Percentiles rank a stretch among this genome's conserved stretches.
Evolutionary conservation across 2,888 invertebrate genomes (phyloP).

Genomic region (Conistra vaccinii): DNA sequence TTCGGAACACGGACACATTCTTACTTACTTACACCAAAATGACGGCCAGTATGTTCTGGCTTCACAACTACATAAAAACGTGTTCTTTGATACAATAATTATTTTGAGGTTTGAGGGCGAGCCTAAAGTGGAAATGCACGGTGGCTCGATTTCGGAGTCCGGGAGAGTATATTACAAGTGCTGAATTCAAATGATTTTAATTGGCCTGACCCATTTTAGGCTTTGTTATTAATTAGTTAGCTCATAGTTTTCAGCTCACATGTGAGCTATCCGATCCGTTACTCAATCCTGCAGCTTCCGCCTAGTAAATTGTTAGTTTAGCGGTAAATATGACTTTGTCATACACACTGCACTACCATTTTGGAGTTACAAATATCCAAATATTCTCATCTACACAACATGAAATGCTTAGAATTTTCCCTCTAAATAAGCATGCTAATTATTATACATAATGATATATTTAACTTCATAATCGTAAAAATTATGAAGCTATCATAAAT

Average conservation of each 20-base stretch:
- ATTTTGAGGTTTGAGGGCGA: too few relatives aligned
- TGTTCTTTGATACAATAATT: not conserved
- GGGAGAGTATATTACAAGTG: not conserved
- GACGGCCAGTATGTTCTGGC: not conserved
- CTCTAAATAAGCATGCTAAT: conserved; percentile 23
- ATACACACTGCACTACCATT: not conserved
- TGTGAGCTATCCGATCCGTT: not conserved
- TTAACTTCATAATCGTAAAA: conserved; percentile 75
- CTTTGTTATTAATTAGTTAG: not conserved
- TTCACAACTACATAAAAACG: not conserved
- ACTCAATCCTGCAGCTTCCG: not conserved
- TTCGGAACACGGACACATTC: too few relatives aligned
- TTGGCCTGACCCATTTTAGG: not conserved
- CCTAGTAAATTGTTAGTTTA: not conserved
- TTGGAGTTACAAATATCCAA: not conserved
- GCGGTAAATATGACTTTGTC: not conserved
- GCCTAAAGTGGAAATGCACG: not conserved
- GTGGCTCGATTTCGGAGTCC: not conserved
- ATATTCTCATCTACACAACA: not conserved
- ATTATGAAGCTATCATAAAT: conserved; percentile 69
- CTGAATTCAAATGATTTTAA: not conserved
- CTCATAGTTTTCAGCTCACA: not conserved
- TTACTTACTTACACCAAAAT: not conserved
- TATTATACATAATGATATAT: conserved; percentile 28
- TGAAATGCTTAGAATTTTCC: not conserved